Evolutionary conservation across 2,888 invertebrate genomes (phyloP).

Genomic region (Apodemia hepburni): DNA sequence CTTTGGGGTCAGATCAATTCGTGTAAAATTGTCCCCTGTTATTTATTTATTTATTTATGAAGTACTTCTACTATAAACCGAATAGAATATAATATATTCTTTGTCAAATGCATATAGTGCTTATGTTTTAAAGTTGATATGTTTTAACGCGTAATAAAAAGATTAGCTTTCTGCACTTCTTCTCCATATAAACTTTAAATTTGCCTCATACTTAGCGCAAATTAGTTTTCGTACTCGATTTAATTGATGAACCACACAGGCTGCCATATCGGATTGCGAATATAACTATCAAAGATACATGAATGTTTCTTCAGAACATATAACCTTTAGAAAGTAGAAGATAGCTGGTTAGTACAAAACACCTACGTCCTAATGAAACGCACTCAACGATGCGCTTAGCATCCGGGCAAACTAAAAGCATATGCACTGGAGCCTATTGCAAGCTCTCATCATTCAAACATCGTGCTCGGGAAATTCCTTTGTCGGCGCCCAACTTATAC

Average conservation of each 20-base stretch:
- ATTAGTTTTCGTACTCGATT: too few relatives aligned
- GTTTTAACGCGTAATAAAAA: too few relatives aligned
- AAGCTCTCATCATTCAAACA: constrained; percentile 14
- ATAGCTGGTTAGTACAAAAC: constrained; percentile 2
- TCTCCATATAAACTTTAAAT: too few relatives aligned
- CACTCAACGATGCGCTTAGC: constrained; percentile 7
- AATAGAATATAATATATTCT: too few relatives aligned
- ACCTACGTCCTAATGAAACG: constrained; percentile 14
- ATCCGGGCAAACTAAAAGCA: constrained; percentile 2
- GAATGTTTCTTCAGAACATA: constrained; percentile 1
- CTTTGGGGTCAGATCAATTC: too few relatives aligned
- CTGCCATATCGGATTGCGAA: background rate
- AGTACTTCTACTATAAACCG: too few relatives aligned
- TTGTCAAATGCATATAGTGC: too few relatives aligned
- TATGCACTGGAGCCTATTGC: constrained; percentile 12
- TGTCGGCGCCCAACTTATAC: constrained; percentile 6
- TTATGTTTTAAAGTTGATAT: too few relatives aligned
- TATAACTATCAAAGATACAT: background rate
- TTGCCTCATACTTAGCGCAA: too few relatives aligned
- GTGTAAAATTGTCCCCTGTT: too few relatives aligned
- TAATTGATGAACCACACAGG: background rate
- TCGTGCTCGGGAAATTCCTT: constrained; percentile 5
- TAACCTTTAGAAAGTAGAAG: background rate
- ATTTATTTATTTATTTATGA: too few relatives aligned
- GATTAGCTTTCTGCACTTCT: too few relatives aligned